These are phyloP conservation scores for Prunella himalayana DNA, from an alignment of 2,113 vertebrate genomes.

Conservation along the genomic window DNA sequence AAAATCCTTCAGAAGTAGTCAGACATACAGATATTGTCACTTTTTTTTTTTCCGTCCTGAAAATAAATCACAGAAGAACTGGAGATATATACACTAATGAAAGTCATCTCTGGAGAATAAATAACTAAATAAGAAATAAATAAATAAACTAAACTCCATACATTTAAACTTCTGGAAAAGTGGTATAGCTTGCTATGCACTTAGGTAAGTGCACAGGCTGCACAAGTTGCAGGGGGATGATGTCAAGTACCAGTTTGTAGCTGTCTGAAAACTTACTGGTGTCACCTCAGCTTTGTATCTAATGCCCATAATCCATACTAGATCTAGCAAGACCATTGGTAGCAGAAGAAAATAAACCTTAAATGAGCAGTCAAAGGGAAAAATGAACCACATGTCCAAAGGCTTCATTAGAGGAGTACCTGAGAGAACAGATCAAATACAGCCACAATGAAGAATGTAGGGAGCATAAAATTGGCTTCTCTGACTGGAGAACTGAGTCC, in stretches of 20 bases:
- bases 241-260: neutral
- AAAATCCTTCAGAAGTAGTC: neutral
- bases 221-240: neutral
- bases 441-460: neutral
- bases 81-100: neutral
- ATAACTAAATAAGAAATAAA: neutral
- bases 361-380: neutral
- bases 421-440: neutral
- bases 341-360: neutral
- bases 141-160: fast-evolving
- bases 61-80: neutral
- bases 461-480: neutral
- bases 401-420: neutral
- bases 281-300: neutral
- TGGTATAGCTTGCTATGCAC: fast-evolving
- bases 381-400: neutral
- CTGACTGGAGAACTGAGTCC: neutral
- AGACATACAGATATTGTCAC: neutral
- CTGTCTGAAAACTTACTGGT: neutral
- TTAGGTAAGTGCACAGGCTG: neutral
- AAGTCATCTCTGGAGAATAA: neutral
- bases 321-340: neutral
- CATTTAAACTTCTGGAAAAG: neutral
- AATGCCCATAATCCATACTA: neutral
- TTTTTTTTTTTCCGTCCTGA: neutral